phyloP scores from a whole-genome alignment of 2,113 vertebrate genomes.

The Platichthys flesus region DNA sequence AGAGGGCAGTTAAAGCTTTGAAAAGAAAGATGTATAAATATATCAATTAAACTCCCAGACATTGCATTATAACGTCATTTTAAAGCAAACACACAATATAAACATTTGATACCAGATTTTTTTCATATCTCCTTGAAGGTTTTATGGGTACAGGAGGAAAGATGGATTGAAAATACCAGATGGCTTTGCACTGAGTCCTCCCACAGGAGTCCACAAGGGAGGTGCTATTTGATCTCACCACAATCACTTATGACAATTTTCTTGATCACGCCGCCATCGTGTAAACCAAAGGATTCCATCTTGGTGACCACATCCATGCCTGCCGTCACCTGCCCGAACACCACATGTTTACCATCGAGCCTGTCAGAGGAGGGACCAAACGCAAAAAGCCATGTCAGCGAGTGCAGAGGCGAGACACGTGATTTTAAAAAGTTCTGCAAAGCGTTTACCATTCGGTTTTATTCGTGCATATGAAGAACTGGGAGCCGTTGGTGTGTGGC shows the following conservation, averaged over 20 bases:
- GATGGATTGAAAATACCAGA: constrained; percentile 7
- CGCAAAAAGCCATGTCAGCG: not conserved
- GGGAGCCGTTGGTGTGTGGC: constrained; percentile 94
- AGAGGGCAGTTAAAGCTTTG: not conserved
- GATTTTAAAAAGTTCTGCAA: not conserved
- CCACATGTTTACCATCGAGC: constrained; percentile 95
- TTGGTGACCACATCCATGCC: constrained; percentile 91
- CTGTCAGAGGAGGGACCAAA: constrained; percentile 72
- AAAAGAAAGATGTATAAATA: not conserved
- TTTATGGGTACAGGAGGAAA: not conserved
- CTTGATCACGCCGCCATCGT: constrained; percentile 89
- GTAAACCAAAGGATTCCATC: constrained; percentile 91
- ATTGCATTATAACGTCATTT: not conserved
- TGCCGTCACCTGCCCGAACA: constrained; percentile 93
- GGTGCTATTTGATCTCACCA: constrained; percentile 87
- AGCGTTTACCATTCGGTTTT: constrained; percentile 92
- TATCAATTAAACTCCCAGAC: not conserved
- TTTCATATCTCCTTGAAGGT: not conserved
- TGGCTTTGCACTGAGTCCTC: constrained; percentile 12
- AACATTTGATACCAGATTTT: not conserved
- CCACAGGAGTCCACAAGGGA: not conserved
- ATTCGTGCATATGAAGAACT: constrained; percentile 94
- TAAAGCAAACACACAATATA: not conserved
- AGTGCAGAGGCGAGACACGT: not conserved
- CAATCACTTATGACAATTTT: constrained; percentile 92